These are phyloP conservation scores for Apoderus coryli DNA, from an alignment of 2,888 invertebrate species.

Conservation along the genomic window DNA sequence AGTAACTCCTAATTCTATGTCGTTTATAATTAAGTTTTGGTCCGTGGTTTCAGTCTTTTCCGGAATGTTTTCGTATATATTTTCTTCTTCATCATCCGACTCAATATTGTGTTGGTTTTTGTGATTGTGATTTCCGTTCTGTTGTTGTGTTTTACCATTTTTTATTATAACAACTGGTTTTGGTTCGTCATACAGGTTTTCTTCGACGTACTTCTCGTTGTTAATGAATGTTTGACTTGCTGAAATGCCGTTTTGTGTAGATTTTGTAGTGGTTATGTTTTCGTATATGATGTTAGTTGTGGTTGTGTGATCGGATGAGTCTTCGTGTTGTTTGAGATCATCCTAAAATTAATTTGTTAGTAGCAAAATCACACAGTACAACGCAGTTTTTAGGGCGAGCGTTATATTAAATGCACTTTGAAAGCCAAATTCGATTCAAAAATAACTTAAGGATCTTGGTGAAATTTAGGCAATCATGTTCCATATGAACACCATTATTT, in stretches of 20 bases:
- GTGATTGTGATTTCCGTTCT: conserved; percentile 16
- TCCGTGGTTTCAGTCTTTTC: conserved; percentile 23
- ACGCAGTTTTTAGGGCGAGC: conserved; percentile 5
- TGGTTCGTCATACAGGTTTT: conserved; percentile 20
- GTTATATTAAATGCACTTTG: not conserved
- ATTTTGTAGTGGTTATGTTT: conserved; percentile 14
- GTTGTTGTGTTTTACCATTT: too few relatives aligned
- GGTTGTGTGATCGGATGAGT: conserved; percentile 18
- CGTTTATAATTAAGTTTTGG: conserved; percentile 16
- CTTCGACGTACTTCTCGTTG: conserved; percentile 20
- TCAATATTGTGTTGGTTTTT: conserved; percentile 15
- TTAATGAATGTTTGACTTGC: conserved; percentile 24
- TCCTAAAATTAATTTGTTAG: conserved; percentile 27
- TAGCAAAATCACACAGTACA: conserved; percentile 13
- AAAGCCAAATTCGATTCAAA: too few relatives aligned
- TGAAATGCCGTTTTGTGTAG: conserved; percentile 15
- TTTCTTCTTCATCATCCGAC: conserved; percentile 14
- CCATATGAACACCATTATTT: too few relatives aligned
- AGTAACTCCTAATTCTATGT: conserved; percentile 15
- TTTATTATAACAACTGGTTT: too few relatives aligned
- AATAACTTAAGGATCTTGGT: too few relatives aligned
- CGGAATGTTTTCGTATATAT: conserved; percentile 22
- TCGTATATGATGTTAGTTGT: conserved; percentile 23
- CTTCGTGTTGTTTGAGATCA: conserved; percentile 21
- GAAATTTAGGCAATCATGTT: too few relatives aligned